These are phyloP conservation scores for Linurgus olivaceus DNA, from an alignment of 2,797 vertebrate species.

Conservation along the genomic window DNA sequence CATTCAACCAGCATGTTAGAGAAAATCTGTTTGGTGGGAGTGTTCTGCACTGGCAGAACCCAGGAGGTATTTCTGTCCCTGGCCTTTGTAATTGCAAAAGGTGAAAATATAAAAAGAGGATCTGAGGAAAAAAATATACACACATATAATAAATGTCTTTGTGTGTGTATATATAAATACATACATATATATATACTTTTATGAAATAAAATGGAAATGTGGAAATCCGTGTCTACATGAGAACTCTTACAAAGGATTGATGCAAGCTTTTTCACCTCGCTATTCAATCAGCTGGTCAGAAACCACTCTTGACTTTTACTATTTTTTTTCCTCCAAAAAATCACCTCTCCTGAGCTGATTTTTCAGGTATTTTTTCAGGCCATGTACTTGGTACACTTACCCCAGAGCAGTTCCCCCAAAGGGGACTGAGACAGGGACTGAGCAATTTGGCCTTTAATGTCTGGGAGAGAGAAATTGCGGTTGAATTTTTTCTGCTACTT, in stretches of 20 bases:
- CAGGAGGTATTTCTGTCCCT: constrained; percentile 57
- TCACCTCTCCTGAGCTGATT: neutral
- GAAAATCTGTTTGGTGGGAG: constrained; percentile 63
- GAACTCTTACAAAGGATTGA: constrained; percentile 21
- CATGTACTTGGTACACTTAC: neutral
- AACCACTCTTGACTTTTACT: neutral
- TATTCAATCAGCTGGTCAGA: neutral
- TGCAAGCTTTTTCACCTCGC: constrained; percentile 10
- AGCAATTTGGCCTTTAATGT: neutral
- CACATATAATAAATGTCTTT: constrained; percentile 31
- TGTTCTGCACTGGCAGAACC: constrained; percentile 48
- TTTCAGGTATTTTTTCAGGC: neutral
- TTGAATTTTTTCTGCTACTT: neutral
- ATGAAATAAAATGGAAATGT: constrained; percentile 48
- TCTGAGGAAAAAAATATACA: neutral
- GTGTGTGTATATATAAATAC: constrained; percentile 38
- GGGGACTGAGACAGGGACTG: neutral
- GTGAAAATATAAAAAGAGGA: constrained; percentile 34
- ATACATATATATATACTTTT: neutral
- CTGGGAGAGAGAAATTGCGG: accelerated
- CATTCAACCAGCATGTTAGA: constrained; percentile 48
- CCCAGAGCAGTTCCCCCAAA: neutral
- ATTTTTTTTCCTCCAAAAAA: neutral
- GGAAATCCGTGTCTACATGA: neutral
- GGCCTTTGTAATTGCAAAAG: constrained; percentile 55